These are phyloP conservation scores for Clinocottus analis DNA, from an alignment of 2,113 vertebrate genomes.

Conservation along the genomic window DNA sequence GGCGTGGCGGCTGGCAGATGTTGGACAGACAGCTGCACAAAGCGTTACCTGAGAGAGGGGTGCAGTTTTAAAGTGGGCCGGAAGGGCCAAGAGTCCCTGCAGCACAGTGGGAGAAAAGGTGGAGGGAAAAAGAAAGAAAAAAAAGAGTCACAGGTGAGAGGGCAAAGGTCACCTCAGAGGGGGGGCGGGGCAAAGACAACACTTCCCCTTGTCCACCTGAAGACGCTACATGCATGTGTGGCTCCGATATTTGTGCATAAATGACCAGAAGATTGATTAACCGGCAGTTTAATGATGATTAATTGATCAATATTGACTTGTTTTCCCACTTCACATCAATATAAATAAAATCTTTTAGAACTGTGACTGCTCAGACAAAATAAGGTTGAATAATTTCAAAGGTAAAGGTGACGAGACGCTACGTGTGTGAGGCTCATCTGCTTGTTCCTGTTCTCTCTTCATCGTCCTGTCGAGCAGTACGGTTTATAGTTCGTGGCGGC, in stretches of 20 bases:
- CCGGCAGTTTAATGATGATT: not conserved
- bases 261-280: not conserved
- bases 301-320: no score
- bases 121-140: not conserved
- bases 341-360: no score
- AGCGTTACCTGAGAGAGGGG: conserved; percentile 85
- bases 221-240: not conserved
- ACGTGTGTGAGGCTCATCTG: not conserved
- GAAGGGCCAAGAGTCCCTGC: conserved; percentile 86
- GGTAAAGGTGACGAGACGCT: not conserved
- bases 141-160: conserved; percentile 55
- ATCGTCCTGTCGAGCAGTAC: not conserved
- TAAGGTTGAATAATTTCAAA: no score
- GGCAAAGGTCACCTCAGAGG: conserved; percentile 9
- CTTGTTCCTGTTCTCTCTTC: not conserved
- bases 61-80: conserved; percentile 86
- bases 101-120: conserved; percentile 80
- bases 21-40: conserved; percentile 53
- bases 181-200: not conserved
- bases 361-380: no score
- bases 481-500: not conserved
- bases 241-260: not conserved
- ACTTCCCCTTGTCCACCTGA: not conserved
- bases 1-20: conserved; percentile 32
- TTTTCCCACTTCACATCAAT: not conserved